Percentiles rank a stretch among this genome's conserved stretches.
Conservation (phyloP, 2,888 invertebrate species). For the Volucella inanis region DNA sequence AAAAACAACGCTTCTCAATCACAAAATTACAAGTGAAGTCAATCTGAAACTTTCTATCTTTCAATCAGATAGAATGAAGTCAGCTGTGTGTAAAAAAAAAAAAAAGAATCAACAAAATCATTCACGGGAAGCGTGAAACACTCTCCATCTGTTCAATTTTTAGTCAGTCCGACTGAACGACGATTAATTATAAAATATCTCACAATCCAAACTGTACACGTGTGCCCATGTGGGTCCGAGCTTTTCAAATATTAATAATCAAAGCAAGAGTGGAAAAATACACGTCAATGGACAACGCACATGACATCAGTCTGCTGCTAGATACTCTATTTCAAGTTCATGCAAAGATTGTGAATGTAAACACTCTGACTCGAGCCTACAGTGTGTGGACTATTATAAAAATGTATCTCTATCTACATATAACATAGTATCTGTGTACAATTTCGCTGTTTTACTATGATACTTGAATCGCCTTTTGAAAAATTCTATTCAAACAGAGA, state of each 20-base stretch:
- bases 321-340: slow-evolving; percentile 42
- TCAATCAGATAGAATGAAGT: neutral
- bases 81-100: neutral
- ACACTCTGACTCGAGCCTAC: neutral
- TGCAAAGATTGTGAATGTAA: slow-evolving; percentile 34
- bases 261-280: neutral
- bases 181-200: neutral
- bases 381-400: neutral
- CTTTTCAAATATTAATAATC: neutral
- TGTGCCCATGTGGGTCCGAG: neutral
- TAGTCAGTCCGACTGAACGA: neutral
- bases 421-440: neutral
- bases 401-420: neutral
- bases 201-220: neutral
- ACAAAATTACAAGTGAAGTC: neutral
- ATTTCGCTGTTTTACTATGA: too few relatives aligned
- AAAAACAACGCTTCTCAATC: too few relatives aligned
- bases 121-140: neutral
- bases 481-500: too few relatives aligned
- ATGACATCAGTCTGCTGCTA: slow-evolving; percentile 7
- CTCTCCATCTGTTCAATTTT: neutral
- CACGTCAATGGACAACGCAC: slow-evolving; percentile 9
- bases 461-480: too few relatives aligned
- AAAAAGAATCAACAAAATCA: neutral
- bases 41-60: neutral